These are phyloP conservation scores for Medauroidea extradentata DNA, from an alignment of 1,140 invertebrate genomes.

Conservation along the genomic window DNA sequence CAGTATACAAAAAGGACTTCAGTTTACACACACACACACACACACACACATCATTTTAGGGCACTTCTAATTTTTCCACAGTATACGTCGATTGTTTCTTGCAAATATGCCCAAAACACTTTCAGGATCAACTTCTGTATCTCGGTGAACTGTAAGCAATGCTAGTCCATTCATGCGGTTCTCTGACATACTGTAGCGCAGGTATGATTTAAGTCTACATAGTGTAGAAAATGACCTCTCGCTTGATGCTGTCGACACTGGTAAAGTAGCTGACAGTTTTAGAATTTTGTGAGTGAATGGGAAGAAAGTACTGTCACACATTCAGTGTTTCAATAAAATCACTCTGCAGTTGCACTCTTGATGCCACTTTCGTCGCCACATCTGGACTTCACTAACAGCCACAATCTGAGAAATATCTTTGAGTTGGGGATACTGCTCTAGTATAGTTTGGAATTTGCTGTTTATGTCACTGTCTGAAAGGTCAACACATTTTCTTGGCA, in stretches of 20 bases:
- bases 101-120: not conserved
- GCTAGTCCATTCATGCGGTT: constrained; percentile 14
- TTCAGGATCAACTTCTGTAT: not conserved
- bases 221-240: constrained; percentile 18
- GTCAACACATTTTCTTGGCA: not conserved
- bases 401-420: not conserved
- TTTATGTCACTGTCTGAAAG: not conserved
- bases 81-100: no score
- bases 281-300: constrained; percentile 7
- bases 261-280: constrained; percentile 10
- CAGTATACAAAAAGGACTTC: no score
- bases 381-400: not conserved
- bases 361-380: constrained; percentile 8
- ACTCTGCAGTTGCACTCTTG: not conserved
- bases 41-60: no score
- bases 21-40: no score
- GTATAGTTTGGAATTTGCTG: not conserved
- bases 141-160: constrained; percentile 14
- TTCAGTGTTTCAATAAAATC: not conserved
- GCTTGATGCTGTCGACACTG: constrained; percentile 8
- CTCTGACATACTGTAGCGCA: constrained; percentile 10
- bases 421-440: not conserved
- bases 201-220: constrained; percentile 16
- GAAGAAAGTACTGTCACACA: constrained; percentile 8
- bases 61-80: no score